Evolutionary conservation across 2,797 vertebrate species (phyloP).

Genomic region (Decapterus maruadsi): DNA sequence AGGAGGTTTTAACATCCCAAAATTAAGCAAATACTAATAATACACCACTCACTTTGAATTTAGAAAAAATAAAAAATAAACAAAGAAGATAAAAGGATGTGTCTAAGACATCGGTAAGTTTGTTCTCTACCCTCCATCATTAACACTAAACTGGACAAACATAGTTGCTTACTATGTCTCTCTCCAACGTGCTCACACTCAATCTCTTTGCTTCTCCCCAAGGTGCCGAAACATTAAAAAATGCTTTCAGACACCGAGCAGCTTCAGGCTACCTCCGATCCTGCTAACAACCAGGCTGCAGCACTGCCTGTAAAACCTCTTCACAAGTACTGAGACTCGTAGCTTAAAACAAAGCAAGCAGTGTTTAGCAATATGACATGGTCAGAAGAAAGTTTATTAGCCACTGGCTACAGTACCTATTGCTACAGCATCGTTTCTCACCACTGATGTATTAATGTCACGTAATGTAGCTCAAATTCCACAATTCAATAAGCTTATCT

Average conservation of each 20-base stretch:
- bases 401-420: neutral
- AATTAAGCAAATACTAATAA: conserved; percentile 32
- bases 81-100: conserved; percentile 10
- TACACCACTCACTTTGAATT: conserved; percentile 11
- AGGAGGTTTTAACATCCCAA: conserved; percentile 44
- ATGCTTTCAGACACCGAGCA: neutral
- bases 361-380: neutral
- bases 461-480: neutral
- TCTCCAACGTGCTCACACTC: conserved; percentile 20
- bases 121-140: neutral
- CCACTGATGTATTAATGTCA: neutral
- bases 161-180: conserved; percentile 9
- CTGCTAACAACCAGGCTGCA: neutral
- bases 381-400: neutral
- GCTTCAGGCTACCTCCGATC: conserved; percentile 4
- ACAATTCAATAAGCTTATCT: neutral
- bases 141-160: conserved; percentile 11
- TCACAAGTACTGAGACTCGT: neutral
- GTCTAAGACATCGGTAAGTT: conserved; percentile 9
- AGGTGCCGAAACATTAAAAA: conserved; percentile 9
- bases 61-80: neutral
- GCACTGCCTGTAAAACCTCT: neutral
- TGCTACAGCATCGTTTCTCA: conserved; percentile 1
- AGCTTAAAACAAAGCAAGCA: neutral
- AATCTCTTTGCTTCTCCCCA: neutral